phyloP scores from a whole-genome alignment of 2,113 vertebrate genomes.

The Ammospiza nelsoni region DNA sequence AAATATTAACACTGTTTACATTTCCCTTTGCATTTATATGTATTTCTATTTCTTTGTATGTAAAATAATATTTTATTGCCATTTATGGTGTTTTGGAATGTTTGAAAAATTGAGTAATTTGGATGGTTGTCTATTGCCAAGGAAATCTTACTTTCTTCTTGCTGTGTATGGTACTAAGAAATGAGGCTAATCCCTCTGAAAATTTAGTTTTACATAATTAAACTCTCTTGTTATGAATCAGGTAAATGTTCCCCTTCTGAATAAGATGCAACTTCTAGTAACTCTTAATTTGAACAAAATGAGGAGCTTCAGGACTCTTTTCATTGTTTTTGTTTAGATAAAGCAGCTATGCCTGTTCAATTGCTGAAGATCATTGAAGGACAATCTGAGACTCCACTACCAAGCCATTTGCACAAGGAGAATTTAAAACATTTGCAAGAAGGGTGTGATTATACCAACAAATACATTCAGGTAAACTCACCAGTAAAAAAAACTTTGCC shows the following conservation, averaged over 20 bases:
- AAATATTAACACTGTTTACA: background rate
- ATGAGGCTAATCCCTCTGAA: background rate
- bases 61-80: background rate
- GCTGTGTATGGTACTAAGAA: background rate
- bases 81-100: background rate
- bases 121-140: background rate
- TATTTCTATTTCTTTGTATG: background rate
- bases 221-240: background rate
- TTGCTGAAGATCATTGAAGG: conserved; percentile 56
- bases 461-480: conserved; percentile 70
- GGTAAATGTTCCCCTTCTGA: background rate
- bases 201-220: background rate
- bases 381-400: background rate
- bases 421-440: conserved; percentile 50
- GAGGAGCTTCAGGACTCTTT: background rate
- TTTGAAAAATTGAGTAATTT: background rate
- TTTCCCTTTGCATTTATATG: background rate
- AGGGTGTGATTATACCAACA: conserved; percentile 48
- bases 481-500: background rate
- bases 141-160: background rate
- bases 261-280: background rate
- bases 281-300: background rate
- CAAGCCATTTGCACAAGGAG: conserved; percentile 57
- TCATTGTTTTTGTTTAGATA: background rate
- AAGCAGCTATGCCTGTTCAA: conserved; percentile 63